These are phyloP conservation scores for Dasysyrphus tricinctus DNA, from an alignment of 2,888 invertebrate genomes.

Conservation along the genomic window DNA sequence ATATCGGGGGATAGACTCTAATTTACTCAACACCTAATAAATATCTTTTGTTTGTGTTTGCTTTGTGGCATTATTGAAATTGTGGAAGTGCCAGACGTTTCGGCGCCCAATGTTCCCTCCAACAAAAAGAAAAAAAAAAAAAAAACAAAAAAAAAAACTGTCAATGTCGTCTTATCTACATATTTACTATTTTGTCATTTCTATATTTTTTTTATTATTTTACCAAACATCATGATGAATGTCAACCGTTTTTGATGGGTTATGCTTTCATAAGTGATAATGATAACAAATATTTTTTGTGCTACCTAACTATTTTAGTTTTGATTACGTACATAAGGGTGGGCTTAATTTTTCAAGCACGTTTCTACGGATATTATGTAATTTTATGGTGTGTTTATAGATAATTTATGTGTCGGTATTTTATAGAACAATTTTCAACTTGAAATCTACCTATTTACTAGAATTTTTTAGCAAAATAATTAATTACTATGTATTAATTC, in stretches of 20 bases:
- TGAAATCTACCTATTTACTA: too few relatives aligned
- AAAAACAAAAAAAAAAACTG: constrained; percentile 40
- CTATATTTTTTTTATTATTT: constrained; percentile 1
- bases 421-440: too few relatives aligned
- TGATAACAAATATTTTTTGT: constrained; percentile 3
- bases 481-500: too few relatives aligned
- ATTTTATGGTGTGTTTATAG: too few relatives aligned
- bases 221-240: constrained; percentile 4
- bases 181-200: constrained; percentile 1
- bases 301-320: not conserved
- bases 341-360: not conserved
- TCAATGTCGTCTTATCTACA: constrained; percentile 69
- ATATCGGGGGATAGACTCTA: constrained; percentile 62
- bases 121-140: not conserved
- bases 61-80: constrained; percentile 67
- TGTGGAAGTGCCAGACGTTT: constrained; percentile 72
- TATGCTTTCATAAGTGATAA: constrained; percentile 7
- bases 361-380: too few relatives aligned
- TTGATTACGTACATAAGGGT: too few relatives aligned
- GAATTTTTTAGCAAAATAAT: too few relatives aligned
- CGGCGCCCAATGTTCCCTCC: constrained; percentile 65
- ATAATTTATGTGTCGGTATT: too few relatives aligned
- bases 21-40: constrained; percentile 72
- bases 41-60: constrained; percentile 70
- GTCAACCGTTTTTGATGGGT: constrained; percentile 41